A percentile compares a stretch with the other conserved stretches of the same genome.
Conservation (phyloP, 1,140 invertebrate species). For the Penaeus chinensis region DNA sequence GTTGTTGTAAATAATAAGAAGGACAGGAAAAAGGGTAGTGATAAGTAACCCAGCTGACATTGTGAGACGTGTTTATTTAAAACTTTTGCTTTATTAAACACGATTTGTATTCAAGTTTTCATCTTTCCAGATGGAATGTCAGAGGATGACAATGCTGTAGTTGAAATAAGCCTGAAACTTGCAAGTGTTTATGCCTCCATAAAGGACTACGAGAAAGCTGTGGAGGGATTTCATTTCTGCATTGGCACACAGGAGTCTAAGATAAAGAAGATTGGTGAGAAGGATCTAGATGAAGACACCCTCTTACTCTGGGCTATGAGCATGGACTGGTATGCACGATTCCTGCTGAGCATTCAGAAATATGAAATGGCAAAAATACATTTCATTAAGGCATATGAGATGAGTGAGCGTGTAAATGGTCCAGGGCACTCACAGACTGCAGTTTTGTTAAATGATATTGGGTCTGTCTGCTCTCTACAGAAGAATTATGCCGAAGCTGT, state of each 20-base stretch:
- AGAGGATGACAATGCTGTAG: slow-evolving; percentile 80
- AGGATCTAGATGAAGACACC: slow-evolving; percentile 72
- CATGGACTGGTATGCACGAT: slow-evolving; percentile 85
- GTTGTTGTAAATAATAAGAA: too few relatives aligned
- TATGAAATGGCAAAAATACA: slow-evolving; percentile 70
- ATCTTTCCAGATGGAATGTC: slow-evolving; percentile 75
- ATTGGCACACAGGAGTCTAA: slow-evolving; percentile 75
- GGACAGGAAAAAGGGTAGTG: too few relatives aligned
- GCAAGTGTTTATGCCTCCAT: slow-evolving; percentile 72
- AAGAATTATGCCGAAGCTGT: slow-evolving; percentile 79
- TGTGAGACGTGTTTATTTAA: too few relatives aligned
- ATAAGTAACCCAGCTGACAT: background rate
- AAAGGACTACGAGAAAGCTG: slow-evolving; percentile 77
- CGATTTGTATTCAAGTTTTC: slow-evolving; percentile 67
- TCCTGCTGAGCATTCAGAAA: slow-evolving; percentile 71
- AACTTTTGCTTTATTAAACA: background rate
- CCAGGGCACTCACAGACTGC: slow-evolving; percentile 79
- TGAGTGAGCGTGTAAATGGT: slow-evolving; percentile 77
- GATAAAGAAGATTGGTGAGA: slow-evolving; percentile 67
- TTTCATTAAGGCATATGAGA: slow-evolving; percentile 76
- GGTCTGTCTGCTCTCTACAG: slow-evolving; percentile 77
- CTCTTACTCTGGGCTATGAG: slow-evolving; percentile 77
- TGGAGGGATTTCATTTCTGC: slow-evolving; percentile 82
- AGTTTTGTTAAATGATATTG: slow-evolving; percentile 87
- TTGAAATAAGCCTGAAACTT: slow-evolving; percentile 79